phyloP scores from a whole-genome alignment of 2,113 vertebrate species.

The Xenopus laevis region DNA sequence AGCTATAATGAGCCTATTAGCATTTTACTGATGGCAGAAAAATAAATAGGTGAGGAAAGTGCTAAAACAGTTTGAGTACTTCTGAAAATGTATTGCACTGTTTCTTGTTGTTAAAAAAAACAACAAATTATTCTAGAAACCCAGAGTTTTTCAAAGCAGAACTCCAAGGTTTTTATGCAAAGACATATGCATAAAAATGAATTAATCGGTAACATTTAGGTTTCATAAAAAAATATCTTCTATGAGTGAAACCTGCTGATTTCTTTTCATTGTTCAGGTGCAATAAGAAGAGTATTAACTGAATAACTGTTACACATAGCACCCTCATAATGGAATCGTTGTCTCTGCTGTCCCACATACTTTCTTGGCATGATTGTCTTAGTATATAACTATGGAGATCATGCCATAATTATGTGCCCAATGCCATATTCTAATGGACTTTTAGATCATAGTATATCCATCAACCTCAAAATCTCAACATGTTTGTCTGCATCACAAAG shows the following conservation, averaged over 20 bases:
- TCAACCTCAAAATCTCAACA: too few species aligned
- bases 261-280: background rate
- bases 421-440: too few species aligned
- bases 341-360: too few species aligned
- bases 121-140: conserved; percentile 23
- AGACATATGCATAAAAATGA: conserved; percentile 11
- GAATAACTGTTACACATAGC: too few species aligned
- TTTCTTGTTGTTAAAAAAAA: conserved; percentile 1
- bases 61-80: conserved; percentile 16
- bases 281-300: background rate
- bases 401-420: too few species aligned
- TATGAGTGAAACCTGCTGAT: background rate
- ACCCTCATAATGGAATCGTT: too few species aligned
- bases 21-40: conserved; percentile 7
- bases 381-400: too few species aligned
- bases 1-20: conserved; percentile 22
- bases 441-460: too few species aligned
- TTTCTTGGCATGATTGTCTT: too few species aligned
- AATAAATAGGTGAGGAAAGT: conserved; percentile 14
- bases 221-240: background rate
- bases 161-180: conserved; percentile 1
- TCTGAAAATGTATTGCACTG: conserved; percentile 10
- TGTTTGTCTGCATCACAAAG: too few species aligned
- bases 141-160: background rate
- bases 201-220: conserved; percentile 1